phyloP scores from a whole-genome alignment of 2,797 vertebrate species.

The Lepus oiostolus region DNA sequence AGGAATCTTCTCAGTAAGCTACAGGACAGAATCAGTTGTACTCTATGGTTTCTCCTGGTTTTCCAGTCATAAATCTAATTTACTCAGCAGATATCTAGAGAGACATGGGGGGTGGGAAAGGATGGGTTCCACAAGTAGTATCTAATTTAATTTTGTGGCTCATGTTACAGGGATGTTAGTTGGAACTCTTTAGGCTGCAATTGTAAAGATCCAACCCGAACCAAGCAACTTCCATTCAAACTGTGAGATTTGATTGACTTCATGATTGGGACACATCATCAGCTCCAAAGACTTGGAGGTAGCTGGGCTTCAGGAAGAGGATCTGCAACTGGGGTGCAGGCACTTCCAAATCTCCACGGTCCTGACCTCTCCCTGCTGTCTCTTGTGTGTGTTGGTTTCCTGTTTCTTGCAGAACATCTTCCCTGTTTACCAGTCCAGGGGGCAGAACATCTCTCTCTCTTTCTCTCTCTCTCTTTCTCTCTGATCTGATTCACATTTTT shows the following conservation, averaged over 20 bases:
- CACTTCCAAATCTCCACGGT: neutral
- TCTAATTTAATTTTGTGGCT: neutral
- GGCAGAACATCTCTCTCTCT: neutral
- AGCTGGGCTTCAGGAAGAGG: neutral
- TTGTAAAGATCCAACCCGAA: conserved; percentile 56
- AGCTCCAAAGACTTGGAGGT: neutral
- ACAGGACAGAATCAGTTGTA: neutral
- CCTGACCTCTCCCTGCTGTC: neutral
- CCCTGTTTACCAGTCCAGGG: neutral
- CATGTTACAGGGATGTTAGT: neutral
- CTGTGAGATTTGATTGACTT: neutral
- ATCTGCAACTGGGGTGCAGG: neutral
- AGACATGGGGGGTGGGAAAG: neutral
- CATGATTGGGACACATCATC: neutral
- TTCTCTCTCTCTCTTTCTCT: neutral
- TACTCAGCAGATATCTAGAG: neutral
- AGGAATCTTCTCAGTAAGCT: neutral
- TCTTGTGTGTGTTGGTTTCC: neutral
- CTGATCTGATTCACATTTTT: conserved; percentile 15
- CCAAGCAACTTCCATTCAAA: neutral
- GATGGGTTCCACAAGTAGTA: neutral
- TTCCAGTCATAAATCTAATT: conserved; percentile 41
- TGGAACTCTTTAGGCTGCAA: neutral
- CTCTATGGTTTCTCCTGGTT: neutral
- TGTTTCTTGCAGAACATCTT: neutral